A percentile compares a stretch with the other conserved stretches of the same genome.
Evolutionary conservation across 1,140 invertebrate species (phyloP).

Genomic region (Pantala flavescens): DNA sequence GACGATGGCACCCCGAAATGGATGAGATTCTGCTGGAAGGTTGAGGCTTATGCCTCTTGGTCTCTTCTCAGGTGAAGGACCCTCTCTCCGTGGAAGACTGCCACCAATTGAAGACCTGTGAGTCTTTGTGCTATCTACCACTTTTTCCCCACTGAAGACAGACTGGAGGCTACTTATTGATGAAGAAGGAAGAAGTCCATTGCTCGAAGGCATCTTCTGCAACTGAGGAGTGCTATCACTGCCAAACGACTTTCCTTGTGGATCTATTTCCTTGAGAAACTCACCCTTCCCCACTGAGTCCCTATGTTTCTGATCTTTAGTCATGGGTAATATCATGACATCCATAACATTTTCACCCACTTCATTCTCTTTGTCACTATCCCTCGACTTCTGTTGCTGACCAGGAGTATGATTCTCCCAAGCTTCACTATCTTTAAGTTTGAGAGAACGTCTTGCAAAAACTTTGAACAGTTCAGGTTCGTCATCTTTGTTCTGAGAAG

Average conservation of each 20-base stretch:
- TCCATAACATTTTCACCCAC: neutral
- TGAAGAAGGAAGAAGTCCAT: neutral
- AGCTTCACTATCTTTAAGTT: constrained; percentile 43
- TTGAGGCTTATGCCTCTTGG: neutral
- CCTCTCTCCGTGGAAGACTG: neutral
- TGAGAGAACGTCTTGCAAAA: constrained; percentile 62
- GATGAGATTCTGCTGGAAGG: neutral
- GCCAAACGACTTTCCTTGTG: neutral
- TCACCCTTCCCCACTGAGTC: neutral
- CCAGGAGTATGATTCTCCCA: constrained; percentile 20
- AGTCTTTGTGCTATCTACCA: neutral
- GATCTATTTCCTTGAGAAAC: neutral
- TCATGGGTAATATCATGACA: neutral
- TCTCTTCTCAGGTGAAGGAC: neutral
- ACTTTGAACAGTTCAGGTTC: constrained; percentile 70
- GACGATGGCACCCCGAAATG: neutral
- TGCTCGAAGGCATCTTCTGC: neutral
- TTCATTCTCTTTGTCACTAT: constrained; percentile 58
- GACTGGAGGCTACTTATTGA: neutral
- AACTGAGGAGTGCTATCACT: neutral
- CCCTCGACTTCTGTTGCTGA: constrained; percentile 37
- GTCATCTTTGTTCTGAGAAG: constrained; percentile 40
- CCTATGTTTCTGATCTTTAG: neutral
- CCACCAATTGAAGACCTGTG: neutral
- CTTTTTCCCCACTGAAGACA: neutral